phyloP scores from a whole-genome alignment of 2,888 invertebrate species.

The Megalurothrips usitatus region DNA sequence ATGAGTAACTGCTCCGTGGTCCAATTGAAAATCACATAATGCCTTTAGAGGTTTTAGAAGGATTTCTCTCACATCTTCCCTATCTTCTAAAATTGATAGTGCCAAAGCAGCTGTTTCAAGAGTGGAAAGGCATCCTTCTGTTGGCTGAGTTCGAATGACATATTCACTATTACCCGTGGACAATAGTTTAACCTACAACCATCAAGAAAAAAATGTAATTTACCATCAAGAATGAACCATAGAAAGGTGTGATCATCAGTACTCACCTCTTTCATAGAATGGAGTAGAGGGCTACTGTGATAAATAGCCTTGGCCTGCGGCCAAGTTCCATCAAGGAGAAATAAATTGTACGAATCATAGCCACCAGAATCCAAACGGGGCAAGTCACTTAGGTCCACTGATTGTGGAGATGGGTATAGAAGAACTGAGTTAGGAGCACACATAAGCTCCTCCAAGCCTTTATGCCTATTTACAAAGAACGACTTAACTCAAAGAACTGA shows the following conservation, averaged over 20 bases:
- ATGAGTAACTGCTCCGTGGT: slow-evolving; percentile 89
- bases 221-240: too few species aligned
- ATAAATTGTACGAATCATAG: slow-evolving; percentile 62
- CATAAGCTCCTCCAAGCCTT: slow-evolving; percentile 62
- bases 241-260: background rate
- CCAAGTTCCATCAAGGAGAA: slow-evolving; percentile 93
- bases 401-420: slow-evolving; percentile 73
- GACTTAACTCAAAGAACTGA: slow-evolving; percentile 17
- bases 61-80: slow-evolving; percentile 59
- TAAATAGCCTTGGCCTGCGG: slow-evolving; percentile 91
- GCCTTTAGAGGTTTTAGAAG: slow-evolving; percentile 75
- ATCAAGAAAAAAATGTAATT: slow-evolving; percentile 30
- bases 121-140: slow-evolving; percentile 86
- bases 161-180: slow-evolving; percentile 73
- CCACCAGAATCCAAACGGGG: slow-evolving; percentile 46
- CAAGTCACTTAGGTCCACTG: slow-evolving; percentile 62
- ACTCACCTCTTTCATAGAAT: slow-evolving; percentile 62
- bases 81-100: slow-evolving; percentile 68
- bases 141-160: slow-evolving; percentile 89
- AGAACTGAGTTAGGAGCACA: slow-evolving; percentile 64
- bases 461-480: slow-evolving; percentile 42
- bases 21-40: slow-evolving; percentile 79
- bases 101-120: slow-evolving; percentile 80
- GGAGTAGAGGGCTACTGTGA: slow-evolving; percentile 71
- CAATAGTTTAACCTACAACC: slow-evolving; percentile 64